phyloP scores from a whole-genome alignment of 2,113 vertebrate genomes.

The Urocynchramus pylzowi region DNA sequence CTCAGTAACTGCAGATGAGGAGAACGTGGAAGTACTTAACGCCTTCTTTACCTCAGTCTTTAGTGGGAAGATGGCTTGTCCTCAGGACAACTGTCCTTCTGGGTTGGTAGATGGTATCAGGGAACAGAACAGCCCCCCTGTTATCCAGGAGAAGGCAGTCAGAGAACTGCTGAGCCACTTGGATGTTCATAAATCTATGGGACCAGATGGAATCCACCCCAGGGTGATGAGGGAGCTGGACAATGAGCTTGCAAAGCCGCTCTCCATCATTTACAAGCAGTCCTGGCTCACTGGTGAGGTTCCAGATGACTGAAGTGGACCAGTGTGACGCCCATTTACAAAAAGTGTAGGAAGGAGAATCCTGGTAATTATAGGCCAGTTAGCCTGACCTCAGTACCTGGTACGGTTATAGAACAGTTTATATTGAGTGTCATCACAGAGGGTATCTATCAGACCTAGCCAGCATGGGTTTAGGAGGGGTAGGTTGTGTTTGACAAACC shows the following conservation, averaged over 20 bases:
- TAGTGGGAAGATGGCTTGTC: background rate
- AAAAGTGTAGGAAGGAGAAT: background rate
- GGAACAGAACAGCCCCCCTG: background rate
- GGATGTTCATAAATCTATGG: background rate
- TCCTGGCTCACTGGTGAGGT: background rate
- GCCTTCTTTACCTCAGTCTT: background rate
- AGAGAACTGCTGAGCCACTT: background rate
- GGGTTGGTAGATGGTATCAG: background rate
- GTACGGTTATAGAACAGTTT: background rate
- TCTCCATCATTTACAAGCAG: background rate
- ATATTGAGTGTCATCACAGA: background rate
- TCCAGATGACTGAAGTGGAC: background rate
- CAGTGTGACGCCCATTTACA: background rate
- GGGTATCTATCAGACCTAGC: background rate
- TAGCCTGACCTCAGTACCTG: background rate
- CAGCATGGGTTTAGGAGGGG: background rate
- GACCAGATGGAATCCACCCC: background rate
- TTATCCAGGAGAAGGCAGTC: background rate
- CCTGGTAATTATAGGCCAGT: background rate
- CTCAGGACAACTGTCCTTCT: background rate
- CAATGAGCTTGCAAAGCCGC: background rate
- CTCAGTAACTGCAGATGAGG: background rate
- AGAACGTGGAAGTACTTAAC: background rate
- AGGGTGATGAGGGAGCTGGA: background rate
- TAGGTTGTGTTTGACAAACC: background rate